Base-by-base conservation (phyloP, 2,113 vertebrate species). In the Sinocyclocheilus rhinocerous region DNA sequence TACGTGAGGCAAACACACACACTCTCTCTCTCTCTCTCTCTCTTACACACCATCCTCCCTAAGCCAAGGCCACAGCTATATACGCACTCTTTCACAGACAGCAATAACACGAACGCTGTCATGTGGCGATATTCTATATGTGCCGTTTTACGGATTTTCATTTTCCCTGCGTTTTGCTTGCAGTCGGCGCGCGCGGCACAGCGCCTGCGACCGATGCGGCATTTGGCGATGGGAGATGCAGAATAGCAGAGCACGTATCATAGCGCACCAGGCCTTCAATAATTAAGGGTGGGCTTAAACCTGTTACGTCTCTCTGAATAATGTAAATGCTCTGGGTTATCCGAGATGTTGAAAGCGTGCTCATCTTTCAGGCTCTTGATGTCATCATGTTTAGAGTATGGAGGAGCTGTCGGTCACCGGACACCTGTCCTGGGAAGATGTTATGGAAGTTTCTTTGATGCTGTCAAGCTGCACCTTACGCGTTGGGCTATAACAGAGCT, bases 291-390 rank as follows among this genome's bases (percentile, higher is more conserved):
- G 42, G 73, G 76, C 61, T 76, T 29, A 67, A 86, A 86, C 85
- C 85, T 83, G 85, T 86, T 83, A 86, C 80, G 42, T 83, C 79
- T 86, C 39, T 86, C 39, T 75, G 63, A 86, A 86, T 86, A 59
- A 86, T 61, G 65, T 22, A 63, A 61, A 72, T 48, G 7, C 16
- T 50, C 42, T 69, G 13, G 18, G 63, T 82, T 33, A 82, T 69
- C 42, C 42, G 24, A 69, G 63, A 69, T 82, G n/a, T 45, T 81
- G 36, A 65, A 45, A 63, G 78, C 36, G 36, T 6, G 80, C 48
- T 83, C 45, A 0, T 39, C 48, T 83, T 82, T 69, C 80, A 50
- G 78, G 57, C 42, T 29, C 16, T 73, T 55, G 45, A 57, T 72
- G 5, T 72, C 11, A 22, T 69, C 8, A 9, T 70, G 65, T 83